These are phyloP conservation scores for Anarrhichthys ocellatus DNA, from an alignment of 2,113 vertebrate genomes.

Conservation along the genomic window DNA sequence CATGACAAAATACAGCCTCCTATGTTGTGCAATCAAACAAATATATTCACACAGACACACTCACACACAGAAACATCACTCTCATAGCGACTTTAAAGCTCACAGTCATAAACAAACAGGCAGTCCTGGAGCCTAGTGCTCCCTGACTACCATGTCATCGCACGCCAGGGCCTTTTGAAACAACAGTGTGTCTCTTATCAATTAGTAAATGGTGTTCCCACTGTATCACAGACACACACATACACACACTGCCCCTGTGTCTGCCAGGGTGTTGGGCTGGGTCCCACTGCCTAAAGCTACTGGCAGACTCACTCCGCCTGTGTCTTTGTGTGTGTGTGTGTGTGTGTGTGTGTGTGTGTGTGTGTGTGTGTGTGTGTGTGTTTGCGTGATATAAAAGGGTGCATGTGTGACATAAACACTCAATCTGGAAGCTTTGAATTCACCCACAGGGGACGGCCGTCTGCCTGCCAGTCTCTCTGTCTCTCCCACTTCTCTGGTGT, in stretches of 20 bases:
- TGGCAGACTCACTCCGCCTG: conserved; percentile 69
- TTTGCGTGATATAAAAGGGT: conserved; percentile 63
- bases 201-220: conserved; percentile 76
- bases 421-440: conserved; percentile 75
- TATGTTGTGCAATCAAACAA: conserved; percentile 34
- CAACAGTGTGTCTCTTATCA: conserved; percentile 78
- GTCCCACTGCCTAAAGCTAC: conserved; percentile 79
- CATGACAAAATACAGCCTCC: conserved; percentile 32
- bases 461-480: conserved; percentile 63
- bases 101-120: conserved; percentile 53
- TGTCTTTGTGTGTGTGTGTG: conserved; percentile 27
- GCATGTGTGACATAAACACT: conserved; percentile 76
- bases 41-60: conserved; percentile 21
- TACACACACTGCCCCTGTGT: conserved; percentile 50
- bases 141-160: conserved; percentile 66
- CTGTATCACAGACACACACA: conserved; percentile 55
- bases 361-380: conserved; percentile 51
- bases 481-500: conserved; percentile 70
- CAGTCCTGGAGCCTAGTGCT: conserved; percentile 61
- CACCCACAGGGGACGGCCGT: conserved; percentile 68
- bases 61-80: conserved; percentile 23
- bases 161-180: conserved; percentile 71
- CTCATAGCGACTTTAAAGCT: conserved; percentile 52
- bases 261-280: conserved; percentile 73
- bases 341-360: conserved; percentile 21